Conservation (phyloP, 1,140 invertebrate species). For the Metopolophium dirhodum region DNA sequence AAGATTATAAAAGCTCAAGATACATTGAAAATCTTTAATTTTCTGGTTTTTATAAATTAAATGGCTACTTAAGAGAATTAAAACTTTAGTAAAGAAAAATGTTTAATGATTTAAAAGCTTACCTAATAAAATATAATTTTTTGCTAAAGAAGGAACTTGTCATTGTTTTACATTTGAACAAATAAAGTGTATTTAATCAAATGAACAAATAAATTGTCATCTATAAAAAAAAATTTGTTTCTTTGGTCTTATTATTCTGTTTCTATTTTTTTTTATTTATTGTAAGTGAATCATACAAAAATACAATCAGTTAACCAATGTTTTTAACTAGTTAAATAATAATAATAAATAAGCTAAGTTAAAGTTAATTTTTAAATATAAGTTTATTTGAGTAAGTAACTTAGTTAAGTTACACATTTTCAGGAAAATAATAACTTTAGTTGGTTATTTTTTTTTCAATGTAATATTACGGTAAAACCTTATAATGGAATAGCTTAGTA, state of each 20-base stretch:
- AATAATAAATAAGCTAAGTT: no score
- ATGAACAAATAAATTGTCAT: conserved; percentile 19
- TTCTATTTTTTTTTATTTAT: not conserved
- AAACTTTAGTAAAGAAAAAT: not conserved
- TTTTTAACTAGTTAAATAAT: no score
- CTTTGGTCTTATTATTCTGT: not conserved
- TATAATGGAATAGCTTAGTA: no score
- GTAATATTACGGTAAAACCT: no score
- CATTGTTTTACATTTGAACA: not conserved
- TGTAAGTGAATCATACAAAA: not conserved
- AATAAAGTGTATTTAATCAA: conserved; percentile 32
- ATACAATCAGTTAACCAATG: no score
- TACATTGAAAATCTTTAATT: not conserved
- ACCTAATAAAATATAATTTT: not conserved
- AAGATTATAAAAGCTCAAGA: not conserved
- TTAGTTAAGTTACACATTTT: no score
- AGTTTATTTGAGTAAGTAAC: no score
- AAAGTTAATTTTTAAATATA: no score
- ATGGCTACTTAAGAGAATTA: not conserved
- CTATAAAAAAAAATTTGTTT: not conserved
- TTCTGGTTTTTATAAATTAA: not conserved
- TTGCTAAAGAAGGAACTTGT: not conserved
- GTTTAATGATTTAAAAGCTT: not conserved
- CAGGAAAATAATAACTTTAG: no score
- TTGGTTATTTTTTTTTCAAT: no score